Percentiles rank a stretch among this genome's conserved stretches.
Conservation (phyloP, 2,797 vertebrate species). For the Leptodactylus fallax region DNA sequence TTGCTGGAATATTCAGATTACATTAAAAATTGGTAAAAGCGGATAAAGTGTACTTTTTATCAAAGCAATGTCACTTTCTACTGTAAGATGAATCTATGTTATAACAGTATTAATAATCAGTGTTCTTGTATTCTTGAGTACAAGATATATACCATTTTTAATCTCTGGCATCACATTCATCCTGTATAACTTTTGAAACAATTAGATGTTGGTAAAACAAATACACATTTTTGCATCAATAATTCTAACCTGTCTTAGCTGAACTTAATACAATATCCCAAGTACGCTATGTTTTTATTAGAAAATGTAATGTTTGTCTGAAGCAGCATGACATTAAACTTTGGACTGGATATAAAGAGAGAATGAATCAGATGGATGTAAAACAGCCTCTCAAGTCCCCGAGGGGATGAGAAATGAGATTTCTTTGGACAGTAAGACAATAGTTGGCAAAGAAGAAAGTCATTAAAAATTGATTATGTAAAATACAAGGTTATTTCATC, state of each 20-base stretch:
- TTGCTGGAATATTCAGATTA: too few relatives aligned
- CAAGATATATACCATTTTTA: too few relatives aligned
- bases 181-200: too few relatives aligned
- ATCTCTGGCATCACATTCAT: too few relatives aligned
- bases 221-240: neutral
- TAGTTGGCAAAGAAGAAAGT: constrained; percentile 41
- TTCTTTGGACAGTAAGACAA: constrained; percentile 37
- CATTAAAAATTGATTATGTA: constrained; percentile 56
- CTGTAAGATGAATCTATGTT: too few relatives aligned
- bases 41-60: too few relatives aligned
- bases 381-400: constrained; percentile 1
- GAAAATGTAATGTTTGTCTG: neutral
- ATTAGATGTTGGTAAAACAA: neutral
- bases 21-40: too few relatives aligned
- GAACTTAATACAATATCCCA: constrained; percentile 14
- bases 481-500: constrained; percentile 40
- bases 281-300: constrained; percentile 42
- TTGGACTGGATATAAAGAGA: constrained; percentile 42
- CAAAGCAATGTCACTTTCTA: too few relatives aligned
- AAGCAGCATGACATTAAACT: constrained; percentile 42
- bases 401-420: constrained; percentile 25
- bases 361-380: constrained; percentile 40
- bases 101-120: too few relatives aligned
- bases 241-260: neutral
- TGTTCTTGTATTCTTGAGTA: too few relatives aligned